phyloP scores from a whole-genome alignment of 2,113 vertebrate genomes.

The Jacana jacana region DNA sequence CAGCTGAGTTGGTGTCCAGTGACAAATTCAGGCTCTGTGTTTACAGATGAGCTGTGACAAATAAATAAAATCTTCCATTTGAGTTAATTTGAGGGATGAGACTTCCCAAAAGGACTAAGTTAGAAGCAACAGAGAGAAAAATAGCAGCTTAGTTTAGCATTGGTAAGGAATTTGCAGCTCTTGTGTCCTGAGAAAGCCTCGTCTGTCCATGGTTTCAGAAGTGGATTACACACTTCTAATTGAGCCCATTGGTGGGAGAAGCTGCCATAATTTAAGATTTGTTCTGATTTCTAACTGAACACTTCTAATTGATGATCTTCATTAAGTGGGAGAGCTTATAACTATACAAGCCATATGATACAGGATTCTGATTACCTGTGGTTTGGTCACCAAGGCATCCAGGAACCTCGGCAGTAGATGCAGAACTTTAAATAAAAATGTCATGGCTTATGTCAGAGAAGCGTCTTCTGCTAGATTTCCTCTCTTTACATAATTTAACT shows the following conservation, averaged over 20 bases:
- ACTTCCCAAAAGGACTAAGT: background rate
- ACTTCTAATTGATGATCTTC: background rate
- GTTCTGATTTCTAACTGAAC: background rate
- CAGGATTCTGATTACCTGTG: background rate
- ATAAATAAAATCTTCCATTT: background rate
- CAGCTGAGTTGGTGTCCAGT: background rate
- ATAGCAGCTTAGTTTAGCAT: background rate
- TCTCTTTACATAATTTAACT: conserved; percentile 7
- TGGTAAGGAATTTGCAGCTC: background rate
- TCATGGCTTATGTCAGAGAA: background rate
- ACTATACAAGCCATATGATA: background rate
- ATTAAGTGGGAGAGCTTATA: background rate
- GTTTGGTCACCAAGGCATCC: background rate
- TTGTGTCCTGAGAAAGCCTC: background rate
- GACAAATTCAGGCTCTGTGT: background rate
- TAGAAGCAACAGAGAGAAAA: background rate
- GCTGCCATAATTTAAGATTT: background rate
- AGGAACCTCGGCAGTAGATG: background rate
- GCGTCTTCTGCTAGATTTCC: background rate
- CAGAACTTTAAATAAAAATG: background rate
- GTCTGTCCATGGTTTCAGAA: background rate
- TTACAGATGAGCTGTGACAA: background rate
- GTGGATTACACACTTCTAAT: background rate
- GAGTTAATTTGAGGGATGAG: background rate
- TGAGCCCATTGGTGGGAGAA: background rate